Evolutionary conservation across 2,113 vertebrate species (phyloP).

Genomic region (Onychorhynchus coronatus): DNA sequence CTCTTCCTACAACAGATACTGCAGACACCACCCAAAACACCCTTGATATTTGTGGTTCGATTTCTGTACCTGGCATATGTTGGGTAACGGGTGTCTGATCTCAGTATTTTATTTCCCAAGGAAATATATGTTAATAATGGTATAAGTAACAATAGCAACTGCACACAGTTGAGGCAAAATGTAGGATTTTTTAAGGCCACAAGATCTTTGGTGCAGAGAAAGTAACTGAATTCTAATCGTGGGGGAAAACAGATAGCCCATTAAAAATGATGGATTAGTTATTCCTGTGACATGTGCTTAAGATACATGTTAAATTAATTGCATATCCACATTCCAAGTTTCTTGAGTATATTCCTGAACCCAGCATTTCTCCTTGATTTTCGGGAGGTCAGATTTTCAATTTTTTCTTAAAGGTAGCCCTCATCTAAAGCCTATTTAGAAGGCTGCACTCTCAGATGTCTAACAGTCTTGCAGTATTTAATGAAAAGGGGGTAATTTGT

Average conservation of each 20-base stretch:
- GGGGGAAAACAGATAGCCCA: background rate
- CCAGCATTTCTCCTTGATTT: background rate
- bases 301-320: background rate
- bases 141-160: background rate
- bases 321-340: background rate
- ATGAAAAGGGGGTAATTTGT: background rate
- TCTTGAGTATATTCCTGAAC: background rate
- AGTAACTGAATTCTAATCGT: background rate
- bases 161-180: background rate
- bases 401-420: background rate
- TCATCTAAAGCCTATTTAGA: background rate
- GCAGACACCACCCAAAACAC: background rate
- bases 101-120: background rate
- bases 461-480: background rate
- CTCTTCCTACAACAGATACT: background rate
- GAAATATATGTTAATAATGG: background rate
- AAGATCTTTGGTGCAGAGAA: background rate
- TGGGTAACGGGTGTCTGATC: background rate
- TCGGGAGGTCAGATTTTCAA: background rate
- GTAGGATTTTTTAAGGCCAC: background rate
- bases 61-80: background rate
- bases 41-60: accelerated
- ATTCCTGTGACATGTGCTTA: background rate
- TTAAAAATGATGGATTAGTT: background rate
- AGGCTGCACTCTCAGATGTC: background rate